These are phyloP conservation scores for Pyrocoelia pectoralis DNA, from an alignment of 2,888 invertebrate genomes.

Conservation along the genomic window DNA sequence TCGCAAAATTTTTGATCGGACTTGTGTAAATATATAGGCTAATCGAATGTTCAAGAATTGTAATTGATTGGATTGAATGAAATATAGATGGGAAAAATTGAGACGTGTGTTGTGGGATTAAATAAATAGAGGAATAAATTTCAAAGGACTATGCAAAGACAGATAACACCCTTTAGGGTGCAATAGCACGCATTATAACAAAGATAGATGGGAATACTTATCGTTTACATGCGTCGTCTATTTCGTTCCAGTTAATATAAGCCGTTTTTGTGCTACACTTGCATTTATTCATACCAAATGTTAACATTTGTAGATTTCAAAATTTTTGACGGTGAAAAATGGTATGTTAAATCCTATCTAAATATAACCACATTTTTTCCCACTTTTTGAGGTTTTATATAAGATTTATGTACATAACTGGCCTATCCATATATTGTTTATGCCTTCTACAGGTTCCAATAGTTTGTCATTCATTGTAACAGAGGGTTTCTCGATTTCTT, in stretches of 20 bases:
- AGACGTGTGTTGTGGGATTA: not conserved
- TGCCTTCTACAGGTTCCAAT: too few relatives aligned
- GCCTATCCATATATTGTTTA: too few relatives aligned
- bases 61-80: not conserved
- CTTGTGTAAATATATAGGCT: too few relatives aligned
- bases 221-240: slow-evolving; percentile 27
- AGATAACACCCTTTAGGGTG: slow-evolving; percentile 23
- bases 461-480: too few relatives aligned
- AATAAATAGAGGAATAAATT: slow-evolving; percentile 8
- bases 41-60: too few relatives aligned
- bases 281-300: slow-evolving; percentile 10
- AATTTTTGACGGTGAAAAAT: slow-evolving; percentile 7
- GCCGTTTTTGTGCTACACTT: slow-evolving; percentile 24
- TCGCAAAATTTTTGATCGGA: too few relatives aligned
- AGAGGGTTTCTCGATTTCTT: too few relatives aligned
- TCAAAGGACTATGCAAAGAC: slow-evolving; percentile 9
- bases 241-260: slow-evolving; percentile 24
- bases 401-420: too few relatives aligned
- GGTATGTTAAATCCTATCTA: not conserved
- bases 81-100: not conserved
- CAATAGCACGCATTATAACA: slow-evolving; percentile 25
- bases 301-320: slow-evolving; percentile 9
- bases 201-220: slow-evolving; percentile 26
- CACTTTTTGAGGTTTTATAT: not conserved
- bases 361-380: slow-evolving; percentile 1